These are phyloP conservation scores for Dolichopus griseipennis DNA, from an alignment of 2,888 invertebrate genomes.

Conservation along the genomic window DNA sequence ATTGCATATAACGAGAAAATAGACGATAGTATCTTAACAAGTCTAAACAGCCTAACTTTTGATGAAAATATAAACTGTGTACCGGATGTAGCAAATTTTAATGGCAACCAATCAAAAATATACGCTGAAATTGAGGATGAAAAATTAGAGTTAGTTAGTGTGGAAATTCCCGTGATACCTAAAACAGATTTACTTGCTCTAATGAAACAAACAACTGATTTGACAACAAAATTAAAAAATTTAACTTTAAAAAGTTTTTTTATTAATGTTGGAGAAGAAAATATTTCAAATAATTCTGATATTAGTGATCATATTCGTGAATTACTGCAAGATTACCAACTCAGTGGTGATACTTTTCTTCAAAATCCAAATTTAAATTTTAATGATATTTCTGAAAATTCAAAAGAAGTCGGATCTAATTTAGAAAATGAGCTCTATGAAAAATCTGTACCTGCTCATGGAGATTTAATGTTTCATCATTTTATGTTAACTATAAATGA, in stretches of 20 bases:
- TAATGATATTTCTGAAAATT: conserved; percentile 12
- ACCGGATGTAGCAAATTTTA: conserved; percentile 29
- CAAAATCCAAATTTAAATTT: conserved; percentile 26
- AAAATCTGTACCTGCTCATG: conserved; percentile 67
- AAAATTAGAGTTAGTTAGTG: conserved; percentile 66
- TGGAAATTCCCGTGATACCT: conserved; percentile 66
- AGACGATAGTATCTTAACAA: conserved; percentile 50
- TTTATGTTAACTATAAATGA: conserved; percentile 62
- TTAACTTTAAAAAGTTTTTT: conserved; percentile 46
- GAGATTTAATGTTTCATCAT: conserved; percentile 72
- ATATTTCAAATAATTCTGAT: conserved; percentile 31
- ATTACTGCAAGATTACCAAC: conserved; percentile 54
- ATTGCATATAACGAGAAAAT: conserved; percentile 53
- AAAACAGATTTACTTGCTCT: conserved; percentile 60
- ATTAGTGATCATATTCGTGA: conserved; percentile 53
- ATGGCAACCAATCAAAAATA: conserved; percentile 36
- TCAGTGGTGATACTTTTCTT: conserved; percentile 39
- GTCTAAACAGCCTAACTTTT: conserved; percentile 50
- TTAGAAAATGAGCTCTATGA: conserved; percentile 63
- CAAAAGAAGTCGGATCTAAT: conserved; percentile 21
- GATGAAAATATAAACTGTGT: conserved; percentile 48
- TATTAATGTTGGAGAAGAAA: conserved; percentile 55
- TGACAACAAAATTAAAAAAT: conserved; percentile 42
- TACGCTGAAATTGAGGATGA: conserved; percentile 78
- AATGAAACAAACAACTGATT: conserved; percentile 53